A percentile compares a stretch with the other conserved stretches of the same genome.
Evolutionary conservation across 2,113 vertebrate genomes (phyloP).

Genomic region (Phyllopteryx taeniolatus): DNA sequence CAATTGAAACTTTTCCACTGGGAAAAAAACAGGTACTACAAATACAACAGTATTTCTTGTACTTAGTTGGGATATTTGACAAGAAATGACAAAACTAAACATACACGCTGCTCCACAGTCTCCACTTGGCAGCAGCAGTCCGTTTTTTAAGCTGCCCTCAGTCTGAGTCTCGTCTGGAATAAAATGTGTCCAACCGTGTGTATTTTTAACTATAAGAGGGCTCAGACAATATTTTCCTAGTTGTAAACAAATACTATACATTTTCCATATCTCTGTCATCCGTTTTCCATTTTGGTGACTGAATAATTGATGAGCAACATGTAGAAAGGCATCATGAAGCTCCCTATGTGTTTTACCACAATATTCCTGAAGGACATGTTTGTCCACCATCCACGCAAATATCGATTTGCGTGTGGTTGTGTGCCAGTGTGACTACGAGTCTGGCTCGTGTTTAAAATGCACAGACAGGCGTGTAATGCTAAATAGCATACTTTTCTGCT

Average conservation of each 20-base stretch:
- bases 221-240: neutral
- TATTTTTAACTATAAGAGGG: neutral
- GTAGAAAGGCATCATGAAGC: conserved; percentile 16
- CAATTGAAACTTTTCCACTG: no score
- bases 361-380: conserved; percentile 16
- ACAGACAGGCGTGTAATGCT: conserved; percentile 66
- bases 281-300: conserved; percentile 7
- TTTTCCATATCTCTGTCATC: neutral
- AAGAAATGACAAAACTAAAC: neutral
- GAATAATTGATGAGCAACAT: conserved; percentile 23
- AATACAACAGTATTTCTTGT: neutral
- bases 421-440: conserved; percentile 8
- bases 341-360: neutral
- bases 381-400: conserved; percentile 11
- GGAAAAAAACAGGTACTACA: no score
- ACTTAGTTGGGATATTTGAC: neutral
- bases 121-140: neutral
- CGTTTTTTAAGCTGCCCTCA: neutral
- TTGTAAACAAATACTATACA: neutral
- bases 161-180: neutral
- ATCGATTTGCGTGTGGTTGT: neutral
- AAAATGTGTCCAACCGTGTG: neutral
- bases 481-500: conserved; percentile 75
- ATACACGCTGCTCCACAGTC: neutral
- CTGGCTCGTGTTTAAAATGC: conserved; percentile 65